Evolutionary conservation across 2,888 invertebrate species (phyloP).

Genomic region (Ctenicera cuprea): DNA sequence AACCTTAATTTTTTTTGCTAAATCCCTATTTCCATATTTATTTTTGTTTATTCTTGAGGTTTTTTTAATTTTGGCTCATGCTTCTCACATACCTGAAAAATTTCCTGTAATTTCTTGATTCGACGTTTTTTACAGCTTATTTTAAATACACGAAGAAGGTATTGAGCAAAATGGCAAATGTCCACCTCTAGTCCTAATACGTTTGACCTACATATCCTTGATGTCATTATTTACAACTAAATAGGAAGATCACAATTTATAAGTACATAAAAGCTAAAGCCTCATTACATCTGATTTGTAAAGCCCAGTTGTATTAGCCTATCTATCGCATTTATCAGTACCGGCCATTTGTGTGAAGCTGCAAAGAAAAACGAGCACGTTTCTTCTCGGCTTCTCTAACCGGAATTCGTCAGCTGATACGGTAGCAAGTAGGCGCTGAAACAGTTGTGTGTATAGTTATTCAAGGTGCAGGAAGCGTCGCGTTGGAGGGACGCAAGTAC

Average conservation of each 20-base stretch:
- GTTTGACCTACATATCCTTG: constrained; percentile 16
- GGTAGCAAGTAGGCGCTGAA: constrained; percentile 44
- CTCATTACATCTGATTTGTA: constrained; percentile 27
- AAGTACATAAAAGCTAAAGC: constrained; percentile 14
- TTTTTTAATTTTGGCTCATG: no score
- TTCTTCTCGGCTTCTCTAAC: constrained; percentile 31
- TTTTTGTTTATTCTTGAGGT: no score
- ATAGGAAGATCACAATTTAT: constrained; percentile 2
- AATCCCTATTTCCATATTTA: no score
- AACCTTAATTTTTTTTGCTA: no score
- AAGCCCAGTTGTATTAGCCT: constrained; percentile 23
- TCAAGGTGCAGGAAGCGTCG: constrained; percentile 52
- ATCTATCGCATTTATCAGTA: constrained; percentile 36
- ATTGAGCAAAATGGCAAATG: no score
- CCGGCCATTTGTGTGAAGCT: constrained; percentile 23
- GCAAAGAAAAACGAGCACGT: constrained; percentile 33
- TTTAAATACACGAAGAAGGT: no score
- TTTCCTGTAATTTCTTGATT: no score
- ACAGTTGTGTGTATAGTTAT: constrained; percentile 47
- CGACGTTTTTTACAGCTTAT: no score
- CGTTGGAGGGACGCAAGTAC: constrained; percentile 51
- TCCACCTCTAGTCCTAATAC: no score
- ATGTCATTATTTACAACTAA: not conserved
- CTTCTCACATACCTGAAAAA: no score
- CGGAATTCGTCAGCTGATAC: constrained; percentile 47